These are phyloP conservation scores for Sthenelais limicola DNA, from an alignment of 2,888 invertebrate species.

Conservation along the genomic window DNA sequence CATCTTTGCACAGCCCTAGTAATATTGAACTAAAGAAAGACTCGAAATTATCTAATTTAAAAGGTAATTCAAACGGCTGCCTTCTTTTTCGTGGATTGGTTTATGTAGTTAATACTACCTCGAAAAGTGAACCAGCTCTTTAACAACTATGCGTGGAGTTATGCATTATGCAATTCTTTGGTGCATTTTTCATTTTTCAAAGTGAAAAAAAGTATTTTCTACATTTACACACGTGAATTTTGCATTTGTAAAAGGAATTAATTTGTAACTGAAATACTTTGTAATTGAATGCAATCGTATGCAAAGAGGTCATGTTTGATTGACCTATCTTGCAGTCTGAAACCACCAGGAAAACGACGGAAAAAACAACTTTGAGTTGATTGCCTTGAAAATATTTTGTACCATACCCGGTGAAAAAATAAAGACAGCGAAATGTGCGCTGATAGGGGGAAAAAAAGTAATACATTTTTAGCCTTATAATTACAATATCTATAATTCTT, in stretches of 20 bases:
- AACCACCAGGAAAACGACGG: slow-evolving; percentile 13
- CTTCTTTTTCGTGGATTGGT: slow-evolving; percentile 35
- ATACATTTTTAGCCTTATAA: no score
- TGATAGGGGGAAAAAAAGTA: slow-evolving; percentile 27
- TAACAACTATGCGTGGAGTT: no score
- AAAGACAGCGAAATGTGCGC: slow-evolving; percentile 26
- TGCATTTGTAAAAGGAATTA: no score
- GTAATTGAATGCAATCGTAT: background rate
- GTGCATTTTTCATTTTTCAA: background rate
- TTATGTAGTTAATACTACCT: slow-evolving; percentile 15
- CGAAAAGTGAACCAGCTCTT: background rate
- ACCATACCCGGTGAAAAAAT: slow-evolving; percentile 5
- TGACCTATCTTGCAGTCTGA: background rate
- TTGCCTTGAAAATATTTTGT: slow-evolving; percentile 17
- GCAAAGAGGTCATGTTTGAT: background rate
- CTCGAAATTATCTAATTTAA: background rate
- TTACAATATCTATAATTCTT: no score
- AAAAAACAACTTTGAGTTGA: slow-evolving; percentile 25
- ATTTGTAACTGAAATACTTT: slow-evolving; percentile 3
- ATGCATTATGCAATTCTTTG: background rate
- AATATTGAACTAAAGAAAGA: background rate
- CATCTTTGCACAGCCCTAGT: slow-evolving; percentile 29
- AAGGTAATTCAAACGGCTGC: slow-evolving; percentile 22
- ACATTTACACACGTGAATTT: background rate
- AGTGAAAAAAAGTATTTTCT: background rate